phyloP scores from a whole-genome alignment of 1,140 invertebrate species.

The Drosophila obscura region DNA sequence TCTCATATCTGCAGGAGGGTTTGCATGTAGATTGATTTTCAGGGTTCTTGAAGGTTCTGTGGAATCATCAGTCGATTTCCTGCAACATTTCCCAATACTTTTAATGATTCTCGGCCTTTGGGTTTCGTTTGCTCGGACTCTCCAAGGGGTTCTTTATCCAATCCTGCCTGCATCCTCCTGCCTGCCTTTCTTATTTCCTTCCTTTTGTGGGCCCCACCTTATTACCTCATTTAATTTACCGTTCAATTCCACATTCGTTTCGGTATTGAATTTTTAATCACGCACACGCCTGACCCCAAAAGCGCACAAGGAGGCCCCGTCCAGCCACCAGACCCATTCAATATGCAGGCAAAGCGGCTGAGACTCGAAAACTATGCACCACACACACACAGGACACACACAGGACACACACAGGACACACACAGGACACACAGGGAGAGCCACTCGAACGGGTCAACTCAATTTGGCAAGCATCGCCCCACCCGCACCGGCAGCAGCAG shows the following conservation, averaged over 20 bases:
- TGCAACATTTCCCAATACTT: no score
- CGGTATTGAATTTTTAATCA: slow-evolving; percentile 82
- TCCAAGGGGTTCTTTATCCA: no score
- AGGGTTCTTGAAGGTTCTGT: no score
- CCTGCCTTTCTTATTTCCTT: neutral
- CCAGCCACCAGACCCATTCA: slow-evolving; percentile 38
- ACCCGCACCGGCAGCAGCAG: no score
- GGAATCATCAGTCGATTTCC: no score
- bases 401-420: neutral
- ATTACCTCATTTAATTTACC: slow-evolving; percentile 68
- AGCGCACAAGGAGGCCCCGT: neutral
- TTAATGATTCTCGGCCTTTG: no score
- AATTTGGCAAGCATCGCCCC: slow-evolving; percentile 47
- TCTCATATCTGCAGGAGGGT: no score
- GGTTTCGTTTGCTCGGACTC: no score
- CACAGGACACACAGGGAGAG: no score
- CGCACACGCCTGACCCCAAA: slow-evolving; percentile 61
- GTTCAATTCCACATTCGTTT: slow-evolving; percentile 81
- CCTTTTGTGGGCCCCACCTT: slow-evolving; percentile 3
- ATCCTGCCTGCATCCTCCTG: no score
- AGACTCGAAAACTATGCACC: slow-evolving; percentile 55
- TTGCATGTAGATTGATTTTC: no score
- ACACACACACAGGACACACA: neutral
- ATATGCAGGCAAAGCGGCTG: slow-evolving; percentile 67
- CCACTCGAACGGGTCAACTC: slow-evolving; percentile 63